Evolutionary conservation across 2,888 invertebrate species (phyloP), one percentile per base, ranked within the genome.

Genomic region (Drosophila cracens): DNA sequence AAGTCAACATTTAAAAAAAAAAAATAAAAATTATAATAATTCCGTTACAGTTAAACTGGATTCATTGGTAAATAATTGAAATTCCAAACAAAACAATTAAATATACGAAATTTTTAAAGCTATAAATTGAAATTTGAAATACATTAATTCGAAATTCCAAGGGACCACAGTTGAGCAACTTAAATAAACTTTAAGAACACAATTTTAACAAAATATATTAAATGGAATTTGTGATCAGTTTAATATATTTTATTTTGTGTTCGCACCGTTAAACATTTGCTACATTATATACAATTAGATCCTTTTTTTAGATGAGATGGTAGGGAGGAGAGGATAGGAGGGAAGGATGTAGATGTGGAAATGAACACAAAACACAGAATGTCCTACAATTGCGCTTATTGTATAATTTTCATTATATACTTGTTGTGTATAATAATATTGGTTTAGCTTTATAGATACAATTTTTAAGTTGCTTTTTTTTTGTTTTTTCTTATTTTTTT

Each of bases 371-470:
- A 57, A 70, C 40, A 36, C 53, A 38, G 18, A 29, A 46, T 38
- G 57, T 38, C 8, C 27, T 52, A 67, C 53, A 58, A 34, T 34
- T 46, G 46, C 33, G 34, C 49, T 46, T 70, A 33, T 46, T 38
- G 36, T 43, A 73, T 59, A 73, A 58, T 27, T 56, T 72, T 34
- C 63, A 46, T 65, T 58, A 34, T 29, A 58, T 46, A 48, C n/a
- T 31, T 7, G 13, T 11, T 51, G 8, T 43, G 27, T 57, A 27
- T 51, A 68, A 58, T 68, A 70, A 29, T 53, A 38, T 43, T 48
- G 53, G 58, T 61, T 67, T 66, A 65, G 67, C 67, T 77, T 80
- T 80, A 86, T 83, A 82, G 78, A 83, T 87, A 89, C 84, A 89
- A 56, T 72, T 46, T 58, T 43, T 31, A 11, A 6, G 16, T 29